Evolutionary conservation across 1,140 invertebrate genomes (phyloP), one percentile per base, ranked within the genome.

Genomic region (Bombus superbus): DNA sequence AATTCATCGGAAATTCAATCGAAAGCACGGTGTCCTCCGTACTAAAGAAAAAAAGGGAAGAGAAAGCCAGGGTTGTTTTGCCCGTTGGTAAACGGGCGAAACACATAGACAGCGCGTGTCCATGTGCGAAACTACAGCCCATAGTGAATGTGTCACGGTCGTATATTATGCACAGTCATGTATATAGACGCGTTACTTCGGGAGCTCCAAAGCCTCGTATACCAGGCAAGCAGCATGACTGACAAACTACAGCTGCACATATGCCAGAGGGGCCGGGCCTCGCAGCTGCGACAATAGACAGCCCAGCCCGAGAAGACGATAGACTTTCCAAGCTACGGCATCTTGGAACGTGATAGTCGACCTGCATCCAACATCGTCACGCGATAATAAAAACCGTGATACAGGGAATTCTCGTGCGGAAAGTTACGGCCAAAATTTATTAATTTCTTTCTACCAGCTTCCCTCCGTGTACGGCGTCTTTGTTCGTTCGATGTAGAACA

Each of bases 91-190:
- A 69, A 42, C 59, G 32, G 44, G 77, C 28, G 76, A 64, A 44
- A 53, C 53, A 28, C 32, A 38, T 1, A 69, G n/a, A 9, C 13
- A 22, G 13, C 25, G 77, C 64, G 77, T 64, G 64, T 68, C 32
- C 77, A 35, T 47, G 77, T 64, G 64, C 64, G 77, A 80, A 80
- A 80, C 64, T 80, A 69, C 77, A 62, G 38, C 28, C 38, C 25
- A 18, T 3, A 6, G 42, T 66, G 77, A n/a, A 32, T 42, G 69
- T 59, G 80, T 64, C 57, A 62, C 71, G 57, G 4, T 82, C 69
- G 35, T 82, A 62, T 53, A 82, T 82, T 82, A 82, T 82, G 57
- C 81, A 82, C n/a, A 59, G 13, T n/a, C 42, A 44, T 22, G 78
- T 80, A 40, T 57, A 35, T 35, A 35, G n/a, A 66, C 18, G 69